Evolutionary conservation across 2,113 vertebrate species (phyloP).

Genomic region (Myotis lucifugus): DNA sequence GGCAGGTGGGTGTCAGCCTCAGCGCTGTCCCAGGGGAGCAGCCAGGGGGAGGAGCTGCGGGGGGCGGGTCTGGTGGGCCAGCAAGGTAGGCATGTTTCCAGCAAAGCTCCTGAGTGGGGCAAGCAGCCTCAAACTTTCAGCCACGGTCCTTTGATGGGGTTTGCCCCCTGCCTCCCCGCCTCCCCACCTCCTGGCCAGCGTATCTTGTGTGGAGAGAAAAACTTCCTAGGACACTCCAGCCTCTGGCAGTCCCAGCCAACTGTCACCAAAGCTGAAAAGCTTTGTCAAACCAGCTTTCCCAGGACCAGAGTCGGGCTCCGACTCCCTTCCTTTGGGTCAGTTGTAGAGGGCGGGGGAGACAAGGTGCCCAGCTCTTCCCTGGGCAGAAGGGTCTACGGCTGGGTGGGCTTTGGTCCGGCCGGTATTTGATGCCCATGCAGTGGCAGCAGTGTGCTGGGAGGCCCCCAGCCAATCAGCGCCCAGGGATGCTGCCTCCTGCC

Average conservation of each 20-base stretch:
- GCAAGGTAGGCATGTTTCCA: neutral
- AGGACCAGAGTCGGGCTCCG: neutral
- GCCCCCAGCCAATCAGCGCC: neutral
- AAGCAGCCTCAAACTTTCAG: neutral
- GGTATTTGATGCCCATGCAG: neutral
- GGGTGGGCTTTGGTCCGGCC: neutral
- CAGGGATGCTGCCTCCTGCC: neutral
- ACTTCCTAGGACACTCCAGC: neutral
- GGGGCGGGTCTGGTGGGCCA: neutral
- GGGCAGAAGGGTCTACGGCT: neutral
- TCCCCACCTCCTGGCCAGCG: neutral
- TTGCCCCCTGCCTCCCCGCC: neutral
- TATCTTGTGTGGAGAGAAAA: accelerated
- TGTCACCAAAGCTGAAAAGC: neutral
- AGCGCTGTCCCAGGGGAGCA: neutral
- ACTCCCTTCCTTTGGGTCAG: neutral
- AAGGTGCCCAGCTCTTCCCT: neutral
- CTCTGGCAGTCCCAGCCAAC: neutral
- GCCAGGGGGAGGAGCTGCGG: neutral
- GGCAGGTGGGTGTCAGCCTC: neutral
- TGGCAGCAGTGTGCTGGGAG: neutral
- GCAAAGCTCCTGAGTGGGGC: neutral
- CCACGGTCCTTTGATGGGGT: neutral
- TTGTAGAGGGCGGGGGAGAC: neutral
- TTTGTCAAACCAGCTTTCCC: neutral